These are phyloP conservation scores for Neopelma chrysocephalum DNA, from an alignment of 2,797 vertebrate species.

Conservation along the genomic window DNA sequence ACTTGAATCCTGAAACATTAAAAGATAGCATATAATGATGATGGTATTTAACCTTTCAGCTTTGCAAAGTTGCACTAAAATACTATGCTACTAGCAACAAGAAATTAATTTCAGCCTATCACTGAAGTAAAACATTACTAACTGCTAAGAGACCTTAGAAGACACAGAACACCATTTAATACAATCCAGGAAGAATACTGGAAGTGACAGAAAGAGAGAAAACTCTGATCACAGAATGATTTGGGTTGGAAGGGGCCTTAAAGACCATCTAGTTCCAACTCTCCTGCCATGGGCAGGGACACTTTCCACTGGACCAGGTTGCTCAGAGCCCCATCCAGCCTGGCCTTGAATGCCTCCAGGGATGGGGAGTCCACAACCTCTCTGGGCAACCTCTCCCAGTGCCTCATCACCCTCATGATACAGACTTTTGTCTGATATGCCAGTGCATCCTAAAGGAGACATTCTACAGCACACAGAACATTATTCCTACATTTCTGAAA, in stretches of 20 bases:
- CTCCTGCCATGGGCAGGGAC: background rate
- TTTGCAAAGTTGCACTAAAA: background rate
- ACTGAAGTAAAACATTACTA: background rate
- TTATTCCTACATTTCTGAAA: background rate
- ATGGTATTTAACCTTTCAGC: background rate
- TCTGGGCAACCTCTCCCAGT: background rate
- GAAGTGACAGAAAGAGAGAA: background rate
- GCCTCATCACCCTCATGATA: background rate
- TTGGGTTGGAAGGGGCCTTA: background rate
- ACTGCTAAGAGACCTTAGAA: background rate
- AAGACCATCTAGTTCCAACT: background rate
- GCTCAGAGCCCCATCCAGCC: background rate
- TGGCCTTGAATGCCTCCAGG: background rate
- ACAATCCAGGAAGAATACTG: background rate
- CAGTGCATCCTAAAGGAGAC: background rate
- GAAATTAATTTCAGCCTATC: background rate
- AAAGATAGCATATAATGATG: background rate
- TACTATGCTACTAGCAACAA: background rate
- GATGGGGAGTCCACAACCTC: background rate
- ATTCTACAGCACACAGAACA: background rate
- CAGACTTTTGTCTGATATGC: background rate
- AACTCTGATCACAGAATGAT: background rate
- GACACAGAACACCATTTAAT: background rate
- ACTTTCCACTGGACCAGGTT: background rate
- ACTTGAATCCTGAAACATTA: conserved; percentile 82